Base-by-base conservation (phyloP, 2,113 vertebrate genomes). In the Rhynchopsitta pachyrhyncha region DNA sequence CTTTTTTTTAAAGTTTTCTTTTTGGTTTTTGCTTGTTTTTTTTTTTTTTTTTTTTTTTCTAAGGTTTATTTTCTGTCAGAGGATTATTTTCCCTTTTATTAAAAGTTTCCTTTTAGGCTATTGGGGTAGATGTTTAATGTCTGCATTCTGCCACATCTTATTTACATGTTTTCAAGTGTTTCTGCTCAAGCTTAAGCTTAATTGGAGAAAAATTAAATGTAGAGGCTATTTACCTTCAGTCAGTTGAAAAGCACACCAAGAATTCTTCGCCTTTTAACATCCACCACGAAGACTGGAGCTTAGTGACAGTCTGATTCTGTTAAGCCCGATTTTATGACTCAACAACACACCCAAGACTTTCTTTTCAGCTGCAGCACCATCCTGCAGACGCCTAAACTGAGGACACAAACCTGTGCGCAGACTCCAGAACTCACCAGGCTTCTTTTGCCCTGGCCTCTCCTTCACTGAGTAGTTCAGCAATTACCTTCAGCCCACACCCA, bases 81-180 rank as follows among this genome's bases (percentile, higher is more conserved):
- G 7, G 33, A 75, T 85, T 90, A 63, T 47, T 89, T 92, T 62
- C 14, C 23, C 41, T 28, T 77, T 63, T 88, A 75, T 75, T 95
- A 64, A 78, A 92, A 92, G 53, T 77, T 84, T 87, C 82, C 28
- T 83, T 69, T 82, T 33, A 66, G 55, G 55, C 67, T 85, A 60
- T 41, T 57, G 60, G 67, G 25, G 22, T 62, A 84, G n/a, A 29
- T 76, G 44, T 82, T 95, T 82, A 90, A 78, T n/a, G 80, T 68
- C 70, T 90, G 73, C 35, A 57, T 94, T 82, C 69, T 92, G 67
- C 87, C 85, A 71, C 62, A 95, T 92, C 44, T 93, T 78, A 85
- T 88, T 77, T 75, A 71, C 53, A 20, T 74, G 64, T 93, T 84
- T 88, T 47, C 68, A 87, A 92, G 46, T 78, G 76, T 75, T 96